Evolutionary conservation across 2,797 vertebrate species (phyloP).

Genomic region (Channallabes apus): DNA sequence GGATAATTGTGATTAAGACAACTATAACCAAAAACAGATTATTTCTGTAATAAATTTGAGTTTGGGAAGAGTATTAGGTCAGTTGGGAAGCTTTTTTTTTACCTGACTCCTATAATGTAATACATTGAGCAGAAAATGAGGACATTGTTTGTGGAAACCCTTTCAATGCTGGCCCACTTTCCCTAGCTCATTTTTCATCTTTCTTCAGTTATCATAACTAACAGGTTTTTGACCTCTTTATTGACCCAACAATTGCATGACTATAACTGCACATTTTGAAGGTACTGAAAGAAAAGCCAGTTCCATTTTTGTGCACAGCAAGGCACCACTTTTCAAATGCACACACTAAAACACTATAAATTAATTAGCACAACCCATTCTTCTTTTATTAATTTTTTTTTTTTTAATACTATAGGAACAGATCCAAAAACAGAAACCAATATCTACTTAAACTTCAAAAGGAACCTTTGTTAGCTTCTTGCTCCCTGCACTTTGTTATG

Average conservation of each 20-base stretch:
- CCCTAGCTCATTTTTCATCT: conserved; percentile 40
- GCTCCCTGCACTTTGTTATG: conserved; percentile 43
- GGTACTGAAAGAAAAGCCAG: conserved; percentile 22
- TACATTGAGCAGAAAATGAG: conserved; percentile 35
- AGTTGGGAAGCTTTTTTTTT: conserved; percentile 26
- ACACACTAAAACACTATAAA: conserved; percentile 25
- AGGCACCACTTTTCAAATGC: conserved; percentile 32
- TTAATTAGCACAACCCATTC: conserved; percentile 35
- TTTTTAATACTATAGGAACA: conserved; percentile 2
- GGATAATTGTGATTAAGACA: neutral
- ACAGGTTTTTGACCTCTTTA: conserved; percentile 30
- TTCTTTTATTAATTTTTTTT: conserved; percentile 29
- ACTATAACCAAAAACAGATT: neutral
- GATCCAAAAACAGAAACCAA: conserved; percentile 49
- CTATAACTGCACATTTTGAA: conserved; percentile 18
- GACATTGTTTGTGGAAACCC: conserved; percentile 38
- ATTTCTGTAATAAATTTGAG: too few species aligned
- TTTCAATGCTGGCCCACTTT: conserved; percentile 44
- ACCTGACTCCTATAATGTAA: conserved; percentile 18
- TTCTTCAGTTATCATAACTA: conserved; percentile 38
- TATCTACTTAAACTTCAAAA: conserved; percentile 52
- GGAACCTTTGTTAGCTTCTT: conserved; percentile 40
- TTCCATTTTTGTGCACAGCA: conserved; percentile 13
- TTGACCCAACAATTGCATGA: conserved; percentile 5
- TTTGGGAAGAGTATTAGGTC: conserved; percentile 15